Base-by-base conservation (phyloP, 2,113 vertebrate genomes). In the Eolophus roseicapilla region DNA sequence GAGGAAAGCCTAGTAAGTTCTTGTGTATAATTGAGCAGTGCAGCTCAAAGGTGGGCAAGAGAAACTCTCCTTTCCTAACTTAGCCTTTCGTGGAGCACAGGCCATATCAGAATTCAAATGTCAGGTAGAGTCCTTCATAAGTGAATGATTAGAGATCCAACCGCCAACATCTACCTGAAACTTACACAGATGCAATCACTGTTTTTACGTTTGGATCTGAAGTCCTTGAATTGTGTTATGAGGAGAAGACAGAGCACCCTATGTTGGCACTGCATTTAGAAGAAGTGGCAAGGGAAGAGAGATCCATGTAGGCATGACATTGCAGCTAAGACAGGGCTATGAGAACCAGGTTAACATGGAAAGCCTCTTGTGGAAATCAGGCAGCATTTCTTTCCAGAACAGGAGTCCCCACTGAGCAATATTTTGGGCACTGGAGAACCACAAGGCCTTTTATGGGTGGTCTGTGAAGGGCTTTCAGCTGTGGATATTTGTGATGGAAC, bases 281-380 rank as follows among this genome's bases (percentile, higher is more conserved):
- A 17, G 25, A 65, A 69, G 7, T 41, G 17, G 9, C 35, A 50
- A 69, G 31, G 23, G 27, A 76, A 68, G 31, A 68, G 5, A 84
- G 6, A 59, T 70, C 35, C 15, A 6, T 6, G 17, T 21, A 76
- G 39, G 33, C 4, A 4, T 31, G 11, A 23, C 0, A 0, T 10
- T 77, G 41, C 20, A 27, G 57, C 27, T 55, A 35, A 60, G 62
- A 29, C 39, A n/a, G 9, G 47, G 31, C 21, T 23, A 18, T 0
- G 1, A 70, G 37, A 85, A 31, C 4, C 11, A 57, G 23, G 17
- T 59, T 76, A 52, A 47, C 7, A 24, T 1, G 2, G 17, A 82
- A 93, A 75, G 37, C 18, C 10, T 69, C 18, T 57, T 41, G 20
- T 44, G 37, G 27, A 25, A 82, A 69, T 69, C 6, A 41, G 44